Evolutionary conservation across 2,797 vertebrate species (phyloP).

Genomic region (Glossophaga mutica): DNA sequence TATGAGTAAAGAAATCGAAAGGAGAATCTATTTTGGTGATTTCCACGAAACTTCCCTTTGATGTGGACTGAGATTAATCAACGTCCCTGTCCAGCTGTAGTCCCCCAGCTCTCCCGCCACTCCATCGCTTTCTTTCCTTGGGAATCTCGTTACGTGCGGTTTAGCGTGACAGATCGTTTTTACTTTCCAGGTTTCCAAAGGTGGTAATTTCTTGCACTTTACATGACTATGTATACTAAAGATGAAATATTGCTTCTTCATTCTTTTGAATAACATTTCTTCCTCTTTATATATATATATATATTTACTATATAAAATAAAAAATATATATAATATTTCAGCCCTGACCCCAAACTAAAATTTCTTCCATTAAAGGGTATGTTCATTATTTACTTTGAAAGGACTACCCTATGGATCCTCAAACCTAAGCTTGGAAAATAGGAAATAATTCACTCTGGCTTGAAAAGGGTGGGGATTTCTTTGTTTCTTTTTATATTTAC

Average conservation of each 20-base stretch:
- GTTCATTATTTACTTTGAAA: conserved; percentile 77
- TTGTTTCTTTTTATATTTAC: conserved; percentile 99
- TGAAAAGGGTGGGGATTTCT: conserved; percentile 93
- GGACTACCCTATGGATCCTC: conserved; percentile 79
- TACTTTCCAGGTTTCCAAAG: conserved; percentile 67
- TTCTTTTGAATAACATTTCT: conserved; percentile 53
- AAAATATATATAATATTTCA: conserved; percentile 51
- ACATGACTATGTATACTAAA: conserved; percentile 62
- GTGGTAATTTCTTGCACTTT: conserved; percentile 74
- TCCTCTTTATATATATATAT: not conserved
- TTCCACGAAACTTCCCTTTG: conserved; percentile 49
- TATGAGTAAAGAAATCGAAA: not conserved
- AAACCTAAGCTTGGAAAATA: conserved; percentile 84
- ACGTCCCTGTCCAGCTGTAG: conserved; percentile 43
- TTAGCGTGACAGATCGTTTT: conserved; percentile 66
- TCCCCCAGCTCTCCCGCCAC: conserved; percentile 49
- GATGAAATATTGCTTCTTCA: conserved; percentile 62
- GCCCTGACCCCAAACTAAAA: conserved; percentile 73
- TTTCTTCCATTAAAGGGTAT: conserved; percentile 80
- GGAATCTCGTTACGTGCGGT: conserved; percentile 57
- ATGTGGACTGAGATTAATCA: not conserved
- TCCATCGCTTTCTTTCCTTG: conserved; percentile 50
- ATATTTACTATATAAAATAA: not conserved
- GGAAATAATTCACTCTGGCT: conserved; percentile 88
- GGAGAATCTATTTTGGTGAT: not conserved